Percentiles rank a stretch among this genome's conserved stretches.
Conservation (phyloP, 1,140 invertebrate genomes). For the Calephelis nemesis region DNA sequence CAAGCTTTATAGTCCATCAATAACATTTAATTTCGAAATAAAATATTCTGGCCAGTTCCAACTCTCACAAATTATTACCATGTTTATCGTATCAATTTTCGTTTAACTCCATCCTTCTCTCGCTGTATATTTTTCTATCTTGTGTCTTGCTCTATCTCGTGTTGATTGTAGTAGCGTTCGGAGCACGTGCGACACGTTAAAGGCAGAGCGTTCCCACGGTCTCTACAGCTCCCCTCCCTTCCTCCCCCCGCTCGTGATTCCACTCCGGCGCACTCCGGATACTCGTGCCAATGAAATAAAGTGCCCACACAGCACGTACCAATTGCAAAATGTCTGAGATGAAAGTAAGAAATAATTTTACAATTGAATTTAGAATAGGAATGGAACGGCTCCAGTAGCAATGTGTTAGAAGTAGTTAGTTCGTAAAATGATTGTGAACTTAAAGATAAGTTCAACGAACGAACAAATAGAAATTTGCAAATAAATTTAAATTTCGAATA, state of each 20-base stretch:
- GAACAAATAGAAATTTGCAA: too few relatives aligned
- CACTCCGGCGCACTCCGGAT: conserved; percentile 48
- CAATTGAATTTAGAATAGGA: conserved; percentile 1
- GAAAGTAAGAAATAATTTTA: conserved; percentile 44
- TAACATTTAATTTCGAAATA: conserved; percentile 30
- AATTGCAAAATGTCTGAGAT: conserved; percentile 65
- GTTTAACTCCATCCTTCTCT: conserved; percentile 47
- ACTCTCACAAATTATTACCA: conserved; percentile 70
- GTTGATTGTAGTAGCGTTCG: conserved; percentile 55
- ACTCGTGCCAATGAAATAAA: conserved; percentile 74
- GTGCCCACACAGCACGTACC: conserved; percentile 67
- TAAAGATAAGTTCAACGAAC: too few relatives aligned
- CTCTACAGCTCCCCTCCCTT: conserved; percentile 47
- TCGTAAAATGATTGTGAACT: too few relatives aligned
- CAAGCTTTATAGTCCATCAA: conserved; percentile 6
- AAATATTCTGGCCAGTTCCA: conserved; percentile 34
- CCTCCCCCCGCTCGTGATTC: conserved; percentile 62
- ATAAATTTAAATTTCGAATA: too few relatives aligned
- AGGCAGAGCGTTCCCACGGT: conserved; percentile 77
- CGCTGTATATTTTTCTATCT: conserved; percentile 11
- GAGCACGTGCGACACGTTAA: conserved; percentile 77
- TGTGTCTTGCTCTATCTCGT: conserved; percentile 48
- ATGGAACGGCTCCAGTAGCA: not conserved
- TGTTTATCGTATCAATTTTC: conserved; percentile 66
- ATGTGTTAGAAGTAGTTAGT: too few relatives aligned